A percentile compares a stretch with the other conserved stretches of the same genome.
phyloP scores from a whole-genome alignment of 2,888 invertebrate species.

The Lamproptera curius region DNA sequence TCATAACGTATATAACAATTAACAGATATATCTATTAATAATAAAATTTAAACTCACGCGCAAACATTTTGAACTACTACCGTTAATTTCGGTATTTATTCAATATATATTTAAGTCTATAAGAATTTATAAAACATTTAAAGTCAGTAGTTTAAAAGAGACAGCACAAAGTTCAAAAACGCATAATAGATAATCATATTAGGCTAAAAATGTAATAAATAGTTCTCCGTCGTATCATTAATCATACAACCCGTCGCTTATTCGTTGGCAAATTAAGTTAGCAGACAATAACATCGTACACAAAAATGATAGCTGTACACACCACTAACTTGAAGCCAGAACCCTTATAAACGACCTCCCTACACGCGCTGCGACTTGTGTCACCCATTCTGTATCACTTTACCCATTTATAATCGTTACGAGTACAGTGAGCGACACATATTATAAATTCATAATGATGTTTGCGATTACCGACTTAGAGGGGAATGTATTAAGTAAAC shows the following conservation, averaged over 20 bases:
- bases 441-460: background rate
- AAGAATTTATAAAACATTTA: too few relatives aligned
- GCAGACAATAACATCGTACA: slow-evolving; percentile 6
- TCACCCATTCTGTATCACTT: background rate
- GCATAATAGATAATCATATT: slow-evolving; percentile 3
- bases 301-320: background rate
- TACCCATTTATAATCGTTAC: slow-evolving; percentile 14
- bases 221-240: background rate
- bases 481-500: too few relatives aligned
- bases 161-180: too few relatives aligned
- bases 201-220: background rate
- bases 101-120: too few relatives aligned
- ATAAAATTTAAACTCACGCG: too few relatives aligned
- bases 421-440: background rate
- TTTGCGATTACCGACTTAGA: background rate
- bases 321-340: slow-evolving; percentile 2
- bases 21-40: too few relatives aligned
- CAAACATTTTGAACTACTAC: too few relatives aligned
- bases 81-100: too few relatives aligned
- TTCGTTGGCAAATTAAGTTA: slow-evolving; percentile 18
- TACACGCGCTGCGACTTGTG: slow-evolving; percentile 2
- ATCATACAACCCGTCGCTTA: background rate
- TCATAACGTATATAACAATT: too few relatives aligned
- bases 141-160: too few relatives aligned
- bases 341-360: background rate